A percentile compares a stretch with the other conserved stretches of the same genome.
phyloP scores from a whole-genome alignment of 2,797 vertebrate species.

The Triplophysa yarkandensis region DNA sequence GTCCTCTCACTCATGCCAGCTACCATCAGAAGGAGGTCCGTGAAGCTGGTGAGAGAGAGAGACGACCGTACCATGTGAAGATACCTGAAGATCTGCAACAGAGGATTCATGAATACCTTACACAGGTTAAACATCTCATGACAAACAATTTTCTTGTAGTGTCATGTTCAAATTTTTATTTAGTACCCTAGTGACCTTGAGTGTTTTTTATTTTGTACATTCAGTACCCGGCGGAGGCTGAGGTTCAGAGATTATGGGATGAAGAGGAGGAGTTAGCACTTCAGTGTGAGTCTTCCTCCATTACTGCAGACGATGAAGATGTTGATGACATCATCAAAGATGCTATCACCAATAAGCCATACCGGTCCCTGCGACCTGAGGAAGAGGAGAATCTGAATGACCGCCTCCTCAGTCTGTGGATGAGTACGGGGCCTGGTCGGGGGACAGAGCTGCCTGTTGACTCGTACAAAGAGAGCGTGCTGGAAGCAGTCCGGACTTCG shows the following conservation, averaged over 20 bases:
- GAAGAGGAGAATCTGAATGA: conserved; percentile 75
- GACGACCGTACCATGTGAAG: conserved; percentile 81
- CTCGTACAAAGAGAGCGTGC: conserved; percentile 80
- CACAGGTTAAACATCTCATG: conserved; percentile 71
- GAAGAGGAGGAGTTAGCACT: conserved; percentile 65
- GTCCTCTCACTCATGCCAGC: conserved; percentile 87
- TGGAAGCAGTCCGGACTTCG: conserved; percentile 81
- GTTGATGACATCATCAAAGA: conserved; percentile 75
- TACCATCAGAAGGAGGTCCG: conserved; percentile 84
- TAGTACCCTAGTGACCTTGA: no score
- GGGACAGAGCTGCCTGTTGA: conserved; percentile 85
- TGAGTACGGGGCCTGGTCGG: conserved; percentile 65
- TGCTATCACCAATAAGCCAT: conserved; percentile 84
- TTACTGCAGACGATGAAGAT: conserved; percentile 73
- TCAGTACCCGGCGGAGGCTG: conserved; percentile 83
- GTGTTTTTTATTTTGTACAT: not conserved
- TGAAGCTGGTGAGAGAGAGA: conserved; percentile 81
- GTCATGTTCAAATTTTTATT: not conserved
- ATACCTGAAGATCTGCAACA: conserved; percentile 80
- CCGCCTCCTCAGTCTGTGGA: conserved; percentile 82
- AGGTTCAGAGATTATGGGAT: conserved; percentile 78
- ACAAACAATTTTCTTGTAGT: not conserved
- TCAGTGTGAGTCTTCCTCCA: conserved; percentile 36
- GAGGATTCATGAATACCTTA: conserved; percentile 82
- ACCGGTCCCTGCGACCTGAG: conserved; percentile 70